Conservation (phyloP, 2,113 vertebrate species). For the Lampris incognitus region DNA sequence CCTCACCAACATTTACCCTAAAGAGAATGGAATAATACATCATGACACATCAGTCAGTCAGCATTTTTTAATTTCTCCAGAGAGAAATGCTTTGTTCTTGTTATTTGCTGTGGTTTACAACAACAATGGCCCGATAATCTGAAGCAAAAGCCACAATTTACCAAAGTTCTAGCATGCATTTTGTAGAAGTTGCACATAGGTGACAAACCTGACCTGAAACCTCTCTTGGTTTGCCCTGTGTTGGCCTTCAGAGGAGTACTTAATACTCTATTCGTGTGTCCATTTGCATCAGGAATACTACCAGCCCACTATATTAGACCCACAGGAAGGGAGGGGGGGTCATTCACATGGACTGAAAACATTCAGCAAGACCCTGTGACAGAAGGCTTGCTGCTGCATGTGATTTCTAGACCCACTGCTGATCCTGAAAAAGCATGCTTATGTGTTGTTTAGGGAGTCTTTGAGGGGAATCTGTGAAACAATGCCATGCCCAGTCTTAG, state of each 20-base stretch:
- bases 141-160: no score
- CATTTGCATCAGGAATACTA: neutral
- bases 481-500: slow-evolving; percentile 23
- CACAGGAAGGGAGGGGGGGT: neutral
- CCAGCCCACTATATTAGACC: neutral
- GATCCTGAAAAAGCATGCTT: neutral
- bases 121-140: no score
- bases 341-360: slow-evolving; percentile 42
- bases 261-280: neutral
- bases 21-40: no score
- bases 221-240: no score
- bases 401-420: slow-evolving; percentile 31
- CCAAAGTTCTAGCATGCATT: no score
- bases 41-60: no score
- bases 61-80: no score
- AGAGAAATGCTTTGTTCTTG: no score
- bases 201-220: neutral
- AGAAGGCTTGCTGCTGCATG: slow-evolving; percentile 2
- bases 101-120: no score
- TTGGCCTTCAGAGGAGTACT: neutral
- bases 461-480: slow-evolving; percentile 14
- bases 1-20: no score
- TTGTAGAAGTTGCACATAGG: no score
- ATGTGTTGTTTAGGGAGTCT: slow-evolving; percentile 5
- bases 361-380: slow-evolving; percentile 52